phyloP scores from a whole-genome alignment of 2,888 invertebrate species.

The Campoplex nolae region DNA sequence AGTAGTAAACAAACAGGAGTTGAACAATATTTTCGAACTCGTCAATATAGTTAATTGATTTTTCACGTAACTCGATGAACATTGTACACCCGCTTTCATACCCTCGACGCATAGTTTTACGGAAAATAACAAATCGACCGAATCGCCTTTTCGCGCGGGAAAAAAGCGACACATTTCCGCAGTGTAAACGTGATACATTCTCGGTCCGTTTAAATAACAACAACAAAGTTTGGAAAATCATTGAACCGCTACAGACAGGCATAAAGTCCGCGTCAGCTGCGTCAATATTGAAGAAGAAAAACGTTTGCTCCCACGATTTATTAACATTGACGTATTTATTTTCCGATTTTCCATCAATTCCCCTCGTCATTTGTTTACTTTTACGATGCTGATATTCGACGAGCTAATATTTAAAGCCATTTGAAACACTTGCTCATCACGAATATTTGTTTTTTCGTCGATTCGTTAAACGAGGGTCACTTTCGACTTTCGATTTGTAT shows the following conservation, averaged over 20 bases:
- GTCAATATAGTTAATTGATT: constrained; percentile 36
- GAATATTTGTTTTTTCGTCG: neutral
- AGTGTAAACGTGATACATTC: constrained; percentile 23
- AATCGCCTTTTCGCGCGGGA: neutral
- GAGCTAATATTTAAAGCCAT: neutral
- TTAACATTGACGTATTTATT: neutral
- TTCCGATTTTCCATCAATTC: constrained; percentile 22
- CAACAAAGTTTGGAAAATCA: constrained; percentile 45
- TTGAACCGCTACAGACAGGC: constrained; percentile 1
- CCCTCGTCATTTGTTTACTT: constrained; percentile 39
- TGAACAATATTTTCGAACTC: neutral
- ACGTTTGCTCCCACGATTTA: neutral
- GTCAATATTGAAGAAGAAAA: neutral
- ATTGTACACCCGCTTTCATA: neutral
- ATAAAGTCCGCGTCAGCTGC: neutral
- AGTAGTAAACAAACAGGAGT: neutral
- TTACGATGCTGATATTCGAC: neutral
- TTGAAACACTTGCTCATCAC: neutral
- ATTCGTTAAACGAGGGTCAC: neutral
- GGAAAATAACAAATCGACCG: constrained; percentile 9
- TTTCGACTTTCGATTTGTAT: constrained; percentile 35
- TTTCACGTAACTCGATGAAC: constrained; percentile 27
- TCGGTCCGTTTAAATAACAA: constrained; percentile 21
- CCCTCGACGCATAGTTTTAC: neutral
- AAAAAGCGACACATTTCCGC: neutral